These are phyloP conservation scores for Blera fallax DNA, from an alignment of 2,888 invertebrate genomes.

Conservation along the genomic window DNA sequence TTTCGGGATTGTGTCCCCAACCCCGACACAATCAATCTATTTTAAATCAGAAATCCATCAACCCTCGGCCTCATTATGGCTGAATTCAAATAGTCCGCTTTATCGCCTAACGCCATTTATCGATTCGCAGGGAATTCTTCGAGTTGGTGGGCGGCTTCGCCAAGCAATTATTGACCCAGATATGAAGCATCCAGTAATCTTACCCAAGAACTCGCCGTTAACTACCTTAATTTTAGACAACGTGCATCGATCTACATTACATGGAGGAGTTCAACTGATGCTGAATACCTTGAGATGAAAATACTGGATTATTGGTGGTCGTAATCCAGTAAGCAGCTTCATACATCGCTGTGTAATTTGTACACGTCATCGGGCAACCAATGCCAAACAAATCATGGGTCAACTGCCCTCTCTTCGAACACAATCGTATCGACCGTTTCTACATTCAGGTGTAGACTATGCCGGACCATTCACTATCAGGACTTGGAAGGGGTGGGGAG, in stretches of 20 bases:
- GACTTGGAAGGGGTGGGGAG: conserved; percentile 51
- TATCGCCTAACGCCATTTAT: not conserved
- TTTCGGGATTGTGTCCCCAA: too few species aligned
- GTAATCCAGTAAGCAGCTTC: not conserved
- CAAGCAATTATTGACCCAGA: conserved; percentile 2
- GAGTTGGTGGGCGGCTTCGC: too few species aligned
- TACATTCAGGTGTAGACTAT: conserved; percentile 69
- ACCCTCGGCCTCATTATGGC: not conserved
- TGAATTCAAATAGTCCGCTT: not conserved
- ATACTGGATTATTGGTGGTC: not conserved
- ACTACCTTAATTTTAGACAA: not conserved
- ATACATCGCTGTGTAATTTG: conserved; percentile 1
- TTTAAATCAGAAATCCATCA: not conserved
- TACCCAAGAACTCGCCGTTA: not conserved
- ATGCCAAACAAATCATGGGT: conserved; percentile 73
- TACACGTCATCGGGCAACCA: not conserved
- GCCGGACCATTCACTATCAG: conserved; percentile 70
- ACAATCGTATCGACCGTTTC: conserved; percentile 57
- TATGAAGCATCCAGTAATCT: conserved; percentile 1
- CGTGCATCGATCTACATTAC: not conserved
- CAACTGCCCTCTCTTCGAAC: conserved; percentile 70
- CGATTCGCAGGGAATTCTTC: too few species aligned
- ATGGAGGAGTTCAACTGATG: not conserved
- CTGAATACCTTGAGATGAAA: not conserved
- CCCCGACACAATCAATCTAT: not conserved